These are phyloP conservation scores for Notothenia rossii DNA, from an alignment of 2,113 vertebrate genomes.

Conservation along the genomic window DNA sequence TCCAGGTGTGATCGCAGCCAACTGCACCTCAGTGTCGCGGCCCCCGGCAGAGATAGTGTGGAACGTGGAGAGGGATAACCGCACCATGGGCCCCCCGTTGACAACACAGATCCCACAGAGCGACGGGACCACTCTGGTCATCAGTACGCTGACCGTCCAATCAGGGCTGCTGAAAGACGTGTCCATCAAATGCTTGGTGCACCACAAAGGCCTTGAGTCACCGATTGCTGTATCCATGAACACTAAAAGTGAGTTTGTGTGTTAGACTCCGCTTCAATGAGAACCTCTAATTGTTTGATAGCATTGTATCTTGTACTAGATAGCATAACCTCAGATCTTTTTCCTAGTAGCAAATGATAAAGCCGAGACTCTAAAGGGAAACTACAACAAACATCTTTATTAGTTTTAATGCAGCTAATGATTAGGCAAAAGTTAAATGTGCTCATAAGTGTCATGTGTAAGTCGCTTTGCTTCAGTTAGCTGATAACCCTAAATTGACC, in stretches of 20 bases:
- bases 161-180: slow-evolving; percentile 82
- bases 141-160: slow-evolving; percentile 81
- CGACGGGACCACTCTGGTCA: slow-evolving; percentile 83
- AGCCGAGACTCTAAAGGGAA: not conserved
- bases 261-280: not conserved
- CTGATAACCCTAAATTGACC: not conserved
- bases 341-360: not conserved
- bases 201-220: slow-evolving; percentile 85
- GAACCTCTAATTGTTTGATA: not conserved
- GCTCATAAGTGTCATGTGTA: not conserved
- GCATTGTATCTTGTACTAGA: too few species aligned
- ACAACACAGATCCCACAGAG: slow-evolving; percentile 59
- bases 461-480: not conserved
- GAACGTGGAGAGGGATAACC: slow-evolving; percentile 85
- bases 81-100: slow-evolving; percentile 79
- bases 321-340: not conserved
- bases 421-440: too few species aligned
- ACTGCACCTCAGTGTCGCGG: slow-evolving; percentile 82
- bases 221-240: slow-evolving; percentile 87
- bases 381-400: not conserved
- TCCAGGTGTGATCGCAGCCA: slow-evolving; percentile 84
- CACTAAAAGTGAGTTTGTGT: slow-evolving; percentile 84
- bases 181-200: slow-evolving; percentile 86
- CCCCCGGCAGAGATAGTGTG: slow-evolving; percentile 83
- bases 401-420: not conserved